Percentiles rank a stretch among this genome's conserved stretches.
Conservation (phyloP, 2,888 invertebrate genomes). For the Orthosia cruda region DNA sequence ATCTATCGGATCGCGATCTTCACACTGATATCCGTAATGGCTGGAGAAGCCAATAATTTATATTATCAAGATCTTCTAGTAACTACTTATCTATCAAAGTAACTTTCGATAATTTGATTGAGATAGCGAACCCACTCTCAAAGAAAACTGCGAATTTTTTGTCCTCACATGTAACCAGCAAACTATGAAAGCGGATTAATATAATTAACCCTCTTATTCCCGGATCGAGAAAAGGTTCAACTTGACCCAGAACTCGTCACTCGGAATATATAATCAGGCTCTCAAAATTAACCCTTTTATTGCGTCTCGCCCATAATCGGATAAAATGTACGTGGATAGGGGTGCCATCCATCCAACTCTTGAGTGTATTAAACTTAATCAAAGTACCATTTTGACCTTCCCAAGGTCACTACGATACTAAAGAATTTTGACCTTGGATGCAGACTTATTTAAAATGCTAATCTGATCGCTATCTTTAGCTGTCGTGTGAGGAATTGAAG, state of each 20-base stretch:
- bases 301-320: conserved; percentile 27
- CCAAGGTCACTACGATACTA: conserved; percentile 26
- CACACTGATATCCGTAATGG: not conserved
- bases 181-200: conserved; percentile 13
- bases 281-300: conserved; percentile 56
- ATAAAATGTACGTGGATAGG: conserved; percentile 26
- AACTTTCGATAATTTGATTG: not conserved
- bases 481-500: conserved; percentile 45
- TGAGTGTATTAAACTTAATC: conserved; percentile 36
- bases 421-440: conserved; percentile 33
- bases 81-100: not conserved
- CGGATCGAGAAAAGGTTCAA: conserved; percentile 25
- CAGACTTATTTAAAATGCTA: conserved; percentile 44
- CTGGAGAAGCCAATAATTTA: not conserved
- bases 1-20: not conserved
- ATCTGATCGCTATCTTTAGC: conserved; percentile 41
- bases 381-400: conserved; percentile 40
- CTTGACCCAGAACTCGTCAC: conserved; percentile 40
- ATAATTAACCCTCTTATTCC: conserved; percentile 25
- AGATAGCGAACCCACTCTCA: not conserved
- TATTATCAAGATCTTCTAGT: not conserved
- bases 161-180: not conserved
- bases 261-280: conserved; percentile 43
- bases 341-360: conserved; percentile 39
- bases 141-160: conserved; percentile 11